Base-by-base conservation (phyloP, 2,113 vertebrate genomes). In the Lagopus leucura region DNA sequence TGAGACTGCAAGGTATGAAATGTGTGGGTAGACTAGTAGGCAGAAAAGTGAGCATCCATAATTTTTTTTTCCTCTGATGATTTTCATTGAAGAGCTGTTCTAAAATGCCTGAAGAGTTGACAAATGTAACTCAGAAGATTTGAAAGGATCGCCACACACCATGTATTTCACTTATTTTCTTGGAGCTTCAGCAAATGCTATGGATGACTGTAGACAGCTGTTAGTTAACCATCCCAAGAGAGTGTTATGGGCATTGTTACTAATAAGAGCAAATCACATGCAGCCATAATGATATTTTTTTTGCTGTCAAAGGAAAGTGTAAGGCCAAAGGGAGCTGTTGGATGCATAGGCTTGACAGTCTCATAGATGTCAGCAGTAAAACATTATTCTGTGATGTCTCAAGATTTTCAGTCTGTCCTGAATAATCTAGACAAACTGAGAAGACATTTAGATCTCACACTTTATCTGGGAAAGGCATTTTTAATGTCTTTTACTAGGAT, bases 1-100 rank as follows among this genome's bases (percentile, higher is more conserved):
- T 47, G 54, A 73, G 11, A n/a, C 8, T 88, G 16, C 40, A 85
- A 38, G 34, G 27, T 43, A 43, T 42, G 27, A 65, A 80, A 66
- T 47, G 13, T 27, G 4, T 1, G 0, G 85, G 36, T 36, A 54
- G 36, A 21, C 17, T 70, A 18, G 27, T 54, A 40, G 1, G 2
- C 19, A 85, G 85, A 94, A 89, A 58, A 18, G 7, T 45, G 36
- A 52, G 20, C 69, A 18, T 38, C 48, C 47, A 30, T 76, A 84
- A 32, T 52, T 72, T 70, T 86, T 80, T 50, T 20, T 81, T 50
- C 15, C 5, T 16, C 11, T 60, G 15, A 16, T 40, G 13, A 28
- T 93, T 86, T 90, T 60, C 24, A 21, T 64, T 75, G 61, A 88
- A 43, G 13, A 86, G 25, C 13, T 52, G 3, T 66, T 86, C 30